phyloP scores from a whole-genome alignment of 2,797 vertebrate genomes.

The Masticophis lateralis region DNA sequence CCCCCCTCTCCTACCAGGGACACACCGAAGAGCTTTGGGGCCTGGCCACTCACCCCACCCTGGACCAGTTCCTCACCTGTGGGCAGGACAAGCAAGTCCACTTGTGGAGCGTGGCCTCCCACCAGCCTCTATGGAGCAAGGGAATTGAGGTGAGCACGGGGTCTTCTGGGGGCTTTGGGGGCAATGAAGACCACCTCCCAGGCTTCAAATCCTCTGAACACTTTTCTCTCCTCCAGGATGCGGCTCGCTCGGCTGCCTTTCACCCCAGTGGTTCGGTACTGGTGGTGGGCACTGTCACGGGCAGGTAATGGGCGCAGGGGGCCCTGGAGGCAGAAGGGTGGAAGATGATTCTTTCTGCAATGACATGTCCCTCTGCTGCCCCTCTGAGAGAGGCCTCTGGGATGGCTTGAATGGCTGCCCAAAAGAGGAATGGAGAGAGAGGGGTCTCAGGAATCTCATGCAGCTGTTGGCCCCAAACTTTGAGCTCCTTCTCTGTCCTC shows the following conservation, averaged over 20 bases:
- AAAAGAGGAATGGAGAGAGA: background rate
- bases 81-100: slow-evolving; percentile 86
- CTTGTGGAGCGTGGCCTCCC: slow-evolving; percentile 82
- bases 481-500: background rate
- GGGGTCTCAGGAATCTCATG: background rate
- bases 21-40: slow-evolving; percentile 93
- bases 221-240: slow-evolving; percentile 75
- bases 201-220: rapidly evolving
- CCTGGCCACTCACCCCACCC: slow-evolving; percentile 81
- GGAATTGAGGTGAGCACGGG: slow-evolving; percentile 75
- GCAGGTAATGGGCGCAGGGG: slow-evolving; percentile 73
- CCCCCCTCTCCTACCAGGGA: slow-evolving; percentile 68
- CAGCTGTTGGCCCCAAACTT: background rate
- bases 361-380: too few species aligned
- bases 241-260: slow-evolving; percentile 81
- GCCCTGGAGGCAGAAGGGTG: background rate
- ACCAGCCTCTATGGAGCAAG: slow-evolving; percentile 88
- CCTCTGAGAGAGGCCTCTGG: background rate
- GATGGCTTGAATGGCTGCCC: background rate
- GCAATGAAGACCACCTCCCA: rapidly evolving
- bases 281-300: slow-evolving; percentile 85
- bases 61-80: slow-evolving; percentile 85
- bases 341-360: background rate
- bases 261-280: slow-evolving; percentile 84
- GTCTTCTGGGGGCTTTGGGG: rapidly evolving